These are phyloP conservation scores for Buphagus erythrorhynchus DNA, from an alignment of 2,797 vertebrate genomes.

Conservation along the genomic window DNA sequence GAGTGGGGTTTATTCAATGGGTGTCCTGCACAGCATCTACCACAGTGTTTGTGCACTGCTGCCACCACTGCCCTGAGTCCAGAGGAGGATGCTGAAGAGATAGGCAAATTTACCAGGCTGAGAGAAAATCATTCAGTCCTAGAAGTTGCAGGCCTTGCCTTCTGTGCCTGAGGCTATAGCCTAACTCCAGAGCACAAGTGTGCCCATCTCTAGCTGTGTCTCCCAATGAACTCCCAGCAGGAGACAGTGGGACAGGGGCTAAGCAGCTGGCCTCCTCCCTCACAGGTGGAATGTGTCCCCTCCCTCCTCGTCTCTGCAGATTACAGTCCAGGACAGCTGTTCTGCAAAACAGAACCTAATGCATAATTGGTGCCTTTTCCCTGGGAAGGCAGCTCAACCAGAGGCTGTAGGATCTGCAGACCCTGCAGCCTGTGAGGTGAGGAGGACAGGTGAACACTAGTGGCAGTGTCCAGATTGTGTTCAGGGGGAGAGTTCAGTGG, in stretches of 20 bases:
- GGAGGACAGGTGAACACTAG: not conserved
- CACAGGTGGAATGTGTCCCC: not conserved
- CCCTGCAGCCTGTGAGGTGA: not conserved
- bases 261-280: not conserved
- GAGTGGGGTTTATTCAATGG: not conserved
- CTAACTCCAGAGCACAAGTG: not conserved
- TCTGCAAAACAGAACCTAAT: not conserved
- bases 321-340: not conserved
- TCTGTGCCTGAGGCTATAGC: not conserved
- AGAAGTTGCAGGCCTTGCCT: not conserved
- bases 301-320: accelerated
- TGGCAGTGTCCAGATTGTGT: not conserved
- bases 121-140: not conserved
- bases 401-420: not conserved
- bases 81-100: not conserved
- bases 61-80: not conserved
- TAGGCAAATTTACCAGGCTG: not conserved
- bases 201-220: not conserved
- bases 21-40: not conserved
- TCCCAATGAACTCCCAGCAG: not conserved
- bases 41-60: not conserved
- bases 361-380: not conserved
- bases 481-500: not conserved
- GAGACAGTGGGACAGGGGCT: not conserved
- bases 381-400: not conserved